phyloP scores from a whole-genome alignment of 2,888 invertebrate genomes.

The Drosophila siamana region DNA sequence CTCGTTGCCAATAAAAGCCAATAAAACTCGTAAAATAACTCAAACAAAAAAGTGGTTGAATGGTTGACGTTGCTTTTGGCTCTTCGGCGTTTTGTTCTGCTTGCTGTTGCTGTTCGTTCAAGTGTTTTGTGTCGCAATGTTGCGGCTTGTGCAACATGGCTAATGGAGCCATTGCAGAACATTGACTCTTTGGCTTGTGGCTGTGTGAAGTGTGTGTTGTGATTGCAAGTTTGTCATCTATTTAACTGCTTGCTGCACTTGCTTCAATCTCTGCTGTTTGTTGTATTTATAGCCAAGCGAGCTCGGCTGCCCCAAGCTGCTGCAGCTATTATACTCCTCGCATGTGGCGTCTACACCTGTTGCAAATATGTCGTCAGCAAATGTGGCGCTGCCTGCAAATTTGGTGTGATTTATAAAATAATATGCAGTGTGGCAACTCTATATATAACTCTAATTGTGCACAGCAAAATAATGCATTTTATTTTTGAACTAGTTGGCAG shows the following conservation, averaged over 20 bases:
- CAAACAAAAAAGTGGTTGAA: conserved; percentile 56
- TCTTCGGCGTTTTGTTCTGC: conserved; percentile 9
- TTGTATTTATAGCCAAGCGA: conserved; percentile 54
- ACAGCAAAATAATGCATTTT: not conserved
- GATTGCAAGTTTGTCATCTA: conserved; percentile 37
- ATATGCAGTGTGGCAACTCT: not conserved
- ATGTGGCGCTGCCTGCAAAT: conserved; percentile 18
- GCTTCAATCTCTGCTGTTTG: conserved; percentile 12
- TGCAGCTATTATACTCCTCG: not conserved
- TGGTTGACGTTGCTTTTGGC: conserved; percentile 13
- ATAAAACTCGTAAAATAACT: conserved; percentile 82
- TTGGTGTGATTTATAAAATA: conserved; percentile 12
- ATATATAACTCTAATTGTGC: not conserved
- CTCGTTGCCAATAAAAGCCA: conserved; percentile 81
- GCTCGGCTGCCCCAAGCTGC: conserved; percentile 3
- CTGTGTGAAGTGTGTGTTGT: conserved; percentile 6
- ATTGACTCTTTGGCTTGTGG: conserved; percentile 36
- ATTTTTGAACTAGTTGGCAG: no score
- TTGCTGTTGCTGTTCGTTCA: conserved; percentile 56
- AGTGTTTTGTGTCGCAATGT: conserved; percentile 77
- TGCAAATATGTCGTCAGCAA: conserved; percentile 65
- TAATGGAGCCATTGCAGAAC: conserved; percentile 57
- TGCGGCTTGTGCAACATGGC: conserved; percentile 58
- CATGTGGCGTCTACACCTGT: conserved; percentile 76
- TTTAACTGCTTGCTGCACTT: conserved; percentile 41